These are phyloP conservation scores for Tyto alba DNA, from an alignment of 2,113 vertebrate genomes.

Conservation along the genomic window DNA sequence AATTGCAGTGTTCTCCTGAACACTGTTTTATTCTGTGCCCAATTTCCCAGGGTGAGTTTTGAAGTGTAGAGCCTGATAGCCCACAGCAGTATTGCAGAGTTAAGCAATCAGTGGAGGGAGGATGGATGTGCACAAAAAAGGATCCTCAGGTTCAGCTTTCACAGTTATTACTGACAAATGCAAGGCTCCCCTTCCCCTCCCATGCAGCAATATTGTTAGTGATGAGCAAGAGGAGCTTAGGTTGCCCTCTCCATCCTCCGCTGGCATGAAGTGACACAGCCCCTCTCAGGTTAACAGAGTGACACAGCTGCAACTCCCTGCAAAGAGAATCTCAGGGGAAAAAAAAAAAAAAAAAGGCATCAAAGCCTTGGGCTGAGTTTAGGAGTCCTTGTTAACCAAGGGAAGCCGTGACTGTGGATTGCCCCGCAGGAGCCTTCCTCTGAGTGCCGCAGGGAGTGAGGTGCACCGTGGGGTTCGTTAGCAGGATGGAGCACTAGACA, in stretches of 20 bases:
- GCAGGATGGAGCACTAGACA: not conserved
- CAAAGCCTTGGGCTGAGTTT: too few species aligned
- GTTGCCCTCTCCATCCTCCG: not conserved
- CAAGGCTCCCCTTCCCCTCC: not conserved
- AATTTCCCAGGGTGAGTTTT: conserved; percentile 36
- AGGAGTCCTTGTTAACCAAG: not conserved
- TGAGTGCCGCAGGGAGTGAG: not conserved
- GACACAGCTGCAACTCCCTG: not conserved
- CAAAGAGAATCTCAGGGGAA: not conserved
- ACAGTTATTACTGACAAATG: not conserved
- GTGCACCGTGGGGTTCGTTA: accelerated
- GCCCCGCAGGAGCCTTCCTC: not conserved
- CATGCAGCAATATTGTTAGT: not conserved
- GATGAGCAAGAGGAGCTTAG: not conserved
- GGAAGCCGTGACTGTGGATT: accelerated
- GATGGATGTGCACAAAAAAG: not conserved
- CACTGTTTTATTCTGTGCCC: not conserved
- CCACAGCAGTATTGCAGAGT: not conserved
- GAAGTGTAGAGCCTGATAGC: not conserved
- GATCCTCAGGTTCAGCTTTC: not conserved
- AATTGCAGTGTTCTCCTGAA: conserved; percentile 17
- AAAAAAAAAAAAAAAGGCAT: not conserved
- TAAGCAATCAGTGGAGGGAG: not conserved
- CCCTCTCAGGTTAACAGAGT: not conserved
- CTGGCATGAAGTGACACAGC: not conserved